A percentile compares a stretch with the other conserved stretches of the same genome.
These are phyloP conservation scores for Osmoderma eremita DNA, from an alignment of 2,888 invertebrate genomes.

Conservation along the genomic window DNA sequence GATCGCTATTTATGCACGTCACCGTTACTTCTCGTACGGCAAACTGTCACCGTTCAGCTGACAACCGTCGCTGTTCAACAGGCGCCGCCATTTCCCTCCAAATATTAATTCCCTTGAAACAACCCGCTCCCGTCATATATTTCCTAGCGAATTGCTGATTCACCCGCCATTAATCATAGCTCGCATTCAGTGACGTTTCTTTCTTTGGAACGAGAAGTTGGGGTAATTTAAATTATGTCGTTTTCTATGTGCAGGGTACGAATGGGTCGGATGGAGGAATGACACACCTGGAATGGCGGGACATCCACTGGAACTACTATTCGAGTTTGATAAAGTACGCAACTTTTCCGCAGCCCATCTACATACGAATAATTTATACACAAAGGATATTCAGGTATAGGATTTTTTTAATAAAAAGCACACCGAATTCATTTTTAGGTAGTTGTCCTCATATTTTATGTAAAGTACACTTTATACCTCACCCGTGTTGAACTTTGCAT, in stretches of 20 bases:
- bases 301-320: constrained; percentile 77
- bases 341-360: constrained; percentile 81
- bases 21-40: constrained; percentile 30
- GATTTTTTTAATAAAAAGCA: constrained; percentile 16
- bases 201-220: constrained; percentile 14
- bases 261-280: constrained; percentile 87
- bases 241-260: constrained; percentile 69
- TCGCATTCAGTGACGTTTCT: constrained; percentile 41
- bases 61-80: constrained; percentile 47
- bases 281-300: constrained; percentile 71
- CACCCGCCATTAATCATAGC: constrained; percentile 54
- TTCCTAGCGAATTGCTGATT: constrained; percentile 54
- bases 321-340: constrained; percentile 80
- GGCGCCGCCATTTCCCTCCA: constrained; percentile 39
- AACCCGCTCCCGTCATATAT: constrained; percentile 49
- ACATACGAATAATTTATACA: constrained; percentile 81
- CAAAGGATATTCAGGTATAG: constrained; percentile 77
- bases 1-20: constrained; percentile 28
- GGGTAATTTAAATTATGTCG: constrained; percentile 38
- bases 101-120: constrained; percentile 45
- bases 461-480: neutral
- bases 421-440: neutral
- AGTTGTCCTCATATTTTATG: constrained; percentile 1
- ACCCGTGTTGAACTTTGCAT: neutral
- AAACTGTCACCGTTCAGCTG: constrained; percentile 45